Evolutionary conservation across 2,113 vertebrate genomes (phyloP).

Genomic region (Embiotoca jacksoni): DNA sequence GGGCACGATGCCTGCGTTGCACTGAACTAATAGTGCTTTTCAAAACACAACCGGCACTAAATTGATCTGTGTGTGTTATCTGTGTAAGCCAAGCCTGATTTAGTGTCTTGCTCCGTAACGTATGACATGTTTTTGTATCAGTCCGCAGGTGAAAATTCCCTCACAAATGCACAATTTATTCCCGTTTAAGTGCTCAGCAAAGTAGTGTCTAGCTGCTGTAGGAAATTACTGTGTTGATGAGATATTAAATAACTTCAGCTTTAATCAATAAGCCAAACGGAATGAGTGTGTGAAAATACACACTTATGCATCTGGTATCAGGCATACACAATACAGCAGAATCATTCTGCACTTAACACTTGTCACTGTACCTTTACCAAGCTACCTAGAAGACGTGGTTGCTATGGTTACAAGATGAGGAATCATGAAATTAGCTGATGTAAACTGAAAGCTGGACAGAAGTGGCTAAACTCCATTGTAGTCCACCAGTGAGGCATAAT

Average conservation of each 20-base stretch:
- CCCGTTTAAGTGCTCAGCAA: background rate
- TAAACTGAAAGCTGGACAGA: background rate
- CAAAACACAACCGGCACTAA: too few relatives aligned
- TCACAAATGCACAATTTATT: background rate
- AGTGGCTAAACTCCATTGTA: constrained; percentile 11
- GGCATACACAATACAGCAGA: too few relatives aligned
- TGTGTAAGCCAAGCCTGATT: too few relatives aligned
- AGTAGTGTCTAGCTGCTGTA: background rate
- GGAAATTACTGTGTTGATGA: background rate
- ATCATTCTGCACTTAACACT: background rate
- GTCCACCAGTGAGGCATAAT: constrained; percentile 1
- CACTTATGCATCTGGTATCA: background rate
- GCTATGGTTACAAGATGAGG: background rate
- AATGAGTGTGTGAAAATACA: constrained; percentile 12
- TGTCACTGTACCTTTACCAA: background rate
- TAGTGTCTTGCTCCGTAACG: too few relatives aligned
- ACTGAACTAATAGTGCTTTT: too few relatives aligned
- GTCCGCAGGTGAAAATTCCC: background rate
- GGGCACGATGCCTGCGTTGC: background rate
- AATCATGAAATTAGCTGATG: background rate
- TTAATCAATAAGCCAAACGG: background rate
- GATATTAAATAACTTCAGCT: background rate
- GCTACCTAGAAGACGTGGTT: background rate
- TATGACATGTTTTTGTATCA: background rate
- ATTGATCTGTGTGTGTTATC: too few relatives aligned